phyloP scores from a whole-genome alignment of 1,140 invertebrate genomes.

The Drosophila lacteicornis region DNA sequence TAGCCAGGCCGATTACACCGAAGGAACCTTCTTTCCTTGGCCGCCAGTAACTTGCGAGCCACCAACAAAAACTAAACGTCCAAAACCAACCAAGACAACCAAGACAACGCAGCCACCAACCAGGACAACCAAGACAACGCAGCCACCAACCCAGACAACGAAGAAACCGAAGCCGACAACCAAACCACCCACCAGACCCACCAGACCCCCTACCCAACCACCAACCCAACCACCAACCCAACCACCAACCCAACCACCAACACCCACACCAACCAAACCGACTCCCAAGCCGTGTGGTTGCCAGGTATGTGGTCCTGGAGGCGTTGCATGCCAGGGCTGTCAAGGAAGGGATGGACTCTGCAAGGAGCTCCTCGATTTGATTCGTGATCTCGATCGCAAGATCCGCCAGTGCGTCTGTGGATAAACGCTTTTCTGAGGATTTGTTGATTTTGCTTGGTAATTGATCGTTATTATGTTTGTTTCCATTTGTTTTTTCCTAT shows the following conservation, averaged over 20 bases:
- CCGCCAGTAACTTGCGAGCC: not conserved
- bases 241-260: no score
- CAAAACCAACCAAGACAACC: not conserved
- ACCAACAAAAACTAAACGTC: not conserved
- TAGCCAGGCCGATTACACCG: not conserved
- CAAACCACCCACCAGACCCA: no score
- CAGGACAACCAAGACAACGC: not conserved
- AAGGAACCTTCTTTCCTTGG: not conserved
- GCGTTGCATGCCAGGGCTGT: constrained; percentile 2
- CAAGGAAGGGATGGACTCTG: not conserved
- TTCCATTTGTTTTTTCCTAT: not conserved
- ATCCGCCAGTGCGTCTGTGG: constrained; percentile 19
- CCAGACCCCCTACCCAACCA: no score
- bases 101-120: not conserved
- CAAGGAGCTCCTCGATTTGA: not conserved
- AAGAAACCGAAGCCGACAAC: not conserved
- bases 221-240: no score
- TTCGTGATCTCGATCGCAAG: not conserved
- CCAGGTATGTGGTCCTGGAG: constrained; percentile 12
- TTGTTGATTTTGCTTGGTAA: not conserved
- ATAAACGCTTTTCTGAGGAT: not conserved
- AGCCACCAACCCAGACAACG: not conserved
- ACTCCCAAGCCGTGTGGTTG: not conserved
- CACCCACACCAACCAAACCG: not conserved
- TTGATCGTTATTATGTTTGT: not conserved